phyloP scores from a whole-genome alignment of 1,140 invertebrate genomes.

The Paralvinella palmiformis region DNA sequence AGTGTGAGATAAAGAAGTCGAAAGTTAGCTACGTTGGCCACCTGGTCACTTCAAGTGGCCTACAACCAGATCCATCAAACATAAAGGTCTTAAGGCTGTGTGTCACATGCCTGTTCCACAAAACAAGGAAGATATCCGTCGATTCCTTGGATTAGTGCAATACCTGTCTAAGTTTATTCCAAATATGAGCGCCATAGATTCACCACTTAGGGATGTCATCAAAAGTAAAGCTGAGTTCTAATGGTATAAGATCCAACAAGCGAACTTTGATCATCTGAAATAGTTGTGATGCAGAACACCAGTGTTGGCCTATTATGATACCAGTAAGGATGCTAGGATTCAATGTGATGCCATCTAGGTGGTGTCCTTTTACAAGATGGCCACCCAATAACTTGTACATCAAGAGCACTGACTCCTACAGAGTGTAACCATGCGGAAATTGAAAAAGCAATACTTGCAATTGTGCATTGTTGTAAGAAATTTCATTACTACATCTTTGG shows the following conservation, averaged over 20 bases:
- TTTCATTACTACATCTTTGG: slow-evolving; percentile 22
- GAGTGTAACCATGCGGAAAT: slow-evolving; percentile 16
- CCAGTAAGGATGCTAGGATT: background rate
- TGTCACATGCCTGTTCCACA: background rate
- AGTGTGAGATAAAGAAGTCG: background rate
- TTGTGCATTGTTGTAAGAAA: slow-evolving; percentile 18
- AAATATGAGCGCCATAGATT: background rate
- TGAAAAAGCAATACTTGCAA: slow-evolving; percentile 21
- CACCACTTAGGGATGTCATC: background rate
- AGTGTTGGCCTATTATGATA: background rate
- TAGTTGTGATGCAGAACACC: background rate
- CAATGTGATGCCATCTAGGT: background rate
- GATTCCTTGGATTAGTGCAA: background rate
- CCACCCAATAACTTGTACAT: background rate
- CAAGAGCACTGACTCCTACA: too few species aligned
- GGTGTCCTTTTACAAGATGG: background rate
- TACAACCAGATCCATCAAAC: slow-evolving; percentile 1
- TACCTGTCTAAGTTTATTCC: background rate
- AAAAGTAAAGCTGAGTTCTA: background rate
- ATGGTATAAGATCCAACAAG: background rate
- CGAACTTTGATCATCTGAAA: background rate
- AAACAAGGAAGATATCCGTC: background rate
- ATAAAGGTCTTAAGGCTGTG: background rate
- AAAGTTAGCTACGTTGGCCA: too few species aligned
- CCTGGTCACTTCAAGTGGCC: background rate